Conservation (phyloP, 2,113 vertebrate species). For the Galeopterus variegatus region DNA sequence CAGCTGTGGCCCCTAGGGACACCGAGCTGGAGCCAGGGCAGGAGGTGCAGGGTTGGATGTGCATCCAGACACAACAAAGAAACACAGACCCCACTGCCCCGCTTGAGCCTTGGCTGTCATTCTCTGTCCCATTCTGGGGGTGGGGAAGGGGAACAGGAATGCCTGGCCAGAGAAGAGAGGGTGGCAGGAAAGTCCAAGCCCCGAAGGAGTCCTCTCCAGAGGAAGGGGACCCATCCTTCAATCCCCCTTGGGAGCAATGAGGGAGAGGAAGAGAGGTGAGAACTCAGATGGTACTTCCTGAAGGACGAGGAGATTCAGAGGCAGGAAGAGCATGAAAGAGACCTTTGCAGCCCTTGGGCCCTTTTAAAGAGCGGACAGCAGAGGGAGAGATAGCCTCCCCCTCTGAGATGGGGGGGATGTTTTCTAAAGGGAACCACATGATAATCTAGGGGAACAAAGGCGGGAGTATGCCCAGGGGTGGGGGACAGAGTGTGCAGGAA, state of each 20-base stretch:
- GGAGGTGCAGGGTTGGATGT: slow-evolving; percentile 77
- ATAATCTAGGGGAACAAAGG: neutral
- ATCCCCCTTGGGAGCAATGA: neutral
- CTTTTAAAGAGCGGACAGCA: neutral
- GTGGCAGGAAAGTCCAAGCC: neutral
- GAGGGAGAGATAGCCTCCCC: neutral
- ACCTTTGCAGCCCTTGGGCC: neutral
- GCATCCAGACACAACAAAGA: slow-evolving; percentile 79
- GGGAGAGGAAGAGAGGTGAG: neutral
- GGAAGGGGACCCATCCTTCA: neutral
- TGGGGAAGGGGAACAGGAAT: neutral
- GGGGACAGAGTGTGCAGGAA: slow-evolving; percentile 21
- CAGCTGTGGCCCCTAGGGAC: slow-evolving; percentile 74
- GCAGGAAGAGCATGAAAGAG: neutral
- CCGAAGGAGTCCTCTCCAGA: neutral
- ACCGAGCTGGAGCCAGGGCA: slow-evolving; percentile 76
- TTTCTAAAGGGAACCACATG: slow-evolving; percentile 23
- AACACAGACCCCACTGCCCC: slow-evolving; percentile 64
- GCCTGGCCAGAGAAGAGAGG: slow-evolving; percentile 35
- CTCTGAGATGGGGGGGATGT: neutral
- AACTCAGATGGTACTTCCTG: neutral
- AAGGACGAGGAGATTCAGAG: neutral
- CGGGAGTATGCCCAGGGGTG: neutral
- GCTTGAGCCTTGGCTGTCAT: slow-evolving; percentile 58
- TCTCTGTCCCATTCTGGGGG: slow-evolving; percentile 57